Evolutionary conservation across 2,797 vertebrate species (phyloP), one percentile per base, ranked within the genome.

Genomic region (Phataginus tetradactyla): DNA sequence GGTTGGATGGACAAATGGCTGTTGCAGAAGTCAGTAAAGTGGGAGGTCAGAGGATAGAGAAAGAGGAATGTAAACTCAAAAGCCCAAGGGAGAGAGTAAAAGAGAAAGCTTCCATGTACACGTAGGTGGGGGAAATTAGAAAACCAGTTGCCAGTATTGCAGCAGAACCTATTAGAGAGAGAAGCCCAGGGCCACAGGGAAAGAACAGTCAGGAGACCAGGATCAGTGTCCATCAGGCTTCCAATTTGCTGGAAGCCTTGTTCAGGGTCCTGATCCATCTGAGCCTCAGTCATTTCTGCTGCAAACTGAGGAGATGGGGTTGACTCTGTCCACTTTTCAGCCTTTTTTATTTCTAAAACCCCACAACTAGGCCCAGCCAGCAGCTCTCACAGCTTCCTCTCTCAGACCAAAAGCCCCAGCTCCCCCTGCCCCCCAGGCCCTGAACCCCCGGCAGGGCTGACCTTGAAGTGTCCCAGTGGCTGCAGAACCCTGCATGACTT

Each of bases 281-380:
- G 32, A 12, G 27, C 37, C 55, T n/a, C 34, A 18, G 71, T 39
- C 12, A 1, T 66, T 45, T 81, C 79, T 89, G 84, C 39, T 81
- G 0, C 25, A 79, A 89, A 74, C 20, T 0, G 1, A 63, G n/a
- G 14, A 17, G 4, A 7, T 6, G 1, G 21, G 14, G n/a, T n/a
- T 61, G 25, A 34, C 57, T 51, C 34, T 18, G n/a, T 15, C 4
- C 1, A 45, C 4, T 27, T 61, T 11, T 4, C 5, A n/a, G 74
- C 13, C 23, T 4, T 59, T 90, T 79, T 39, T 51, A 3, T 81
- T 66, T 79, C 86, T 49, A 34, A 84, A 66, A 83, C 15, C 23
- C 75, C 51, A 0, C 18, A 3, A 29, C 51, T 3, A 2, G 63
- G 66, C 42, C 63, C 45, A 37, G 66, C 21, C 59, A 15, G 1